These are phyloP conservation scores for Aphelenchoides fujianensis DNA, from an alignment of 1,140 invertebrate species.

Conservation along the genomic window DNA sequence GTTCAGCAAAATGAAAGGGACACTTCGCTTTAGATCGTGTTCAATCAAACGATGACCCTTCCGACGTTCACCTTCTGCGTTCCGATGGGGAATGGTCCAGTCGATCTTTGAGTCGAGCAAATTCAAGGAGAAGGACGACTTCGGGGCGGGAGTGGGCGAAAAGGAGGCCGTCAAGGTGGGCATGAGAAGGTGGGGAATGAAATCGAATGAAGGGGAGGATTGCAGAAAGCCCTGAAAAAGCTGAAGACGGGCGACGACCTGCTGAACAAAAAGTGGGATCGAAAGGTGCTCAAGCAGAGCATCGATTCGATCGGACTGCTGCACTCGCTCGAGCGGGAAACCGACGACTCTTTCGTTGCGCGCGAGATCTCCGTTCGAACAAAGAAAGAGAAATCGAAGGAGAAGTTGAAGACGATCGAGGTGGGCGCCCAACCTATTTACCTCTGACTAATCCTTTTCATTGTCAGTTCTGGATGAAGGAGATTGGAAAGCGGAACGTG, in stretches of 20 bases:
- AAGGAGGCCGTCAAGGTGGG: slow-evolving; percentile 8
- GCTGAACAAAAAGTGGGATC: slow-evolving; percentile 7
- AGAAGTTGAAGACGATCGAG: neutral
- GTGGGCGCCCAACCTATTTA: neutral
- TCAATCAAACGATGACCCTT: slow-evolving; percentile 44
- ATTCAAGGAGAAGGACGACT: slow-evolving; percentile 6
- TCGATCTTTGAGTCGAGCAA: slow-evolving; percentile 1
- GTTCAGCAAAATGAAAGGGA: too few relatives aligned
- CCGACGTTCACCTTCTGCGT: slow-evolving; percentile 54
- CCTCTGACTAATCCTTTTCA: neutral
- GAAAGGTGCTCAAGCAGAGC: neutral
- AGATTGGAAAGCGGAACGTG: slow-evolving; percentile 42
- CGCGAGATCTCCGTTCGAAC: neutral
- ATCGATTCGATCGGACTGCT: neutral
- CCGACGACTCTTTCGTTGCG: neutral
- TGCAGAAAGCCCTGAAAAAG: neutral
- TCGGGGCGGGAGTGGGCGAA: neutral
- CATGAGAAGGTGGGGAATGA: neutral
- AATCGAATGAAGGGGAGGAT: neutral
- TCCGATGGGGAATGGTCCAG: slow-evolving; percentile 12
- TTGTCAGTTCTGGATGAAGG: slow-evolving; percentile 52
- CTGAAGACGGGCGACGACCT: neutral
- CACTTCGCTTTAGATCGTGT: too few relatives aligned
- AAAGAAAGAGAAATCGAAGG: neutral
- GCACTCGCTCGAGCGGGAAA: slow-evolving; percentile 7